Conservation (phyloP, 2,113 vertebrate species). For the Phoxinus phoxinus region DNA sequence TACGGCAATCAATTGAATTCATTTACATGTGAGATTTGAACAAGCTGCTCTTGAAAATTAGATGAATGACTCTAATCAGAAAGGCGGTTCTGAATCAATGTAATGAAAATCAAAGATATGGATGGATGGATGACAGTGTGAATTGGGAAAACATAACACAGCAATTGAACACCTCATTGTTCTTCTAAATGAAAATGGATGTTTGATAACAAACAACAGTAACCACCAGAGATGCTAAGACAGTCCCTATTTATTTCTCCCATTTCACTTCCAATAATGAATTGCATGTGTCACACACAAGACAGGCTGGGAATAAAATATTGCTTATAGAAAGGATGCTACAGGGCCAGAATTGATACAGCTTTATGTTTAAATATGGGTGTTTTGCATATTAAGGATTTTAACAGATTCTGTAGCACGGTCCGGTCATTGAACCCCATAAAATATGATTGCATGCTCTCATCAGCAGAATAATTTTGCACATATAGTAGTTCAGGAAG, state of each 20-base stretch:
- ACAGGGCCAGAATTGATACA: not conserved
- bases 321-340: not conserved
- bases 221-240: not conserved
- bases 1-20: not conserved
- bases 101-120: not conserved
- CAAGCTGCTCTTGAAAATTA: slow-evolving; percentile 3
- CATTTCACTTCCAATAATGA: not conserved
- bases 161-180: not conserved
- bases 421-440: not conserved
- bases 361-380: not conserved
- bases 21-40: not conserved
- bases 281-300: not conserved
- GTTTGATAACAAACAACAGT: slow-evolving; percentile 14
- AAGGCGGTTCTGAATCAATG: not conserved
- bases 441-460: not conserved
- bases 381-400: not conserved
- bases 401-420: not conserved
- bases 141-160: slow-evolving; percentile 3
- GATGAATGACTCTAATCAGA: not conserved
- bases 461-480: slow-evolving; percentile 7
- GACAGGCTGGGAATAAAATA: not conserved
- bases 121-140: not conserved
- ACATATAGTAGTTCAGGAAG: slow-evolving; percentile 1
- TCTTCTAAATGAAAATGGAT: slow-evolving; percentile 15
- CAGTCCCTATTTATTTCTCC: not conserved